phyloP scores from a whole-genome alignment of 1,140 invertebrate species.

The Lamellibrachia luymesi region DNA sequence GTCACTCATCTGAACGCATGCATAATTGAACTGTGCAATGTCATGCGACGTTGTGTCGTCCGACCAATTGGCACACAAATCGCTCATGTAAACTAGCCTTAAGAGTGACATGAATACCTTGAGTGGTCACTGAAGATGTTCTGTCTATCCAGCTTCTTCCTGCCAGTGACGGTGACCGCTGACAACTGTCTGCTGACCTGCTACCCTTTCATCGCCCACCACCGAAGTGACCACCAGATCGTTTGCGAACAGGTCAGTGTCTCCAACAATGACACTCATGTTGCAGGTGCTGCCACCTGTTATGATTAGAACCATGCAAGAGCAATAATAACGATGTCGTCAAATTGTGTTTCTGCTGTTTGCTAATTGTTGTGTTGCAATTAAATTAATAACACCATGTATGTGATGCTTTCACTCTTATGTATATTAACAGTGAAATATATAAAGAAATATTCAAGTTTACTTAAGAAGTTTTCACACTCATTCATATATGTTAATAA shows the following conservation, averaged over 20 bases:
- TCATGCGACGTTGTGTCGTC: too few species aligned
- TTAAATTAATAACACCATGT: not conserved
- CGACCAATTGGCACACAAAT: too few species aligned
- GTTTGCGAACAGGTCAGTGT: conserved; percentile 53
- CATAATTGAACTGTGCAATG: too few species aligned
- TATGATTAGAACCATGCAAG: not conserved
- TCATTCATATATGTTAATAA: not conserved
- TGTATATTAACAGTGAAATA: not conserved
- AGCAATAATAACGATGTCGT: not conserved
- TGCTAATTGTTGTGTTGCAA: not conserved
- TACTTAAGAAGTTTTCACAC: not conserved
- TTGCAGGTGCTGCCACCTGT: not conserved
- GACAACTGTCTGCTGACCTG: conserved; percentile 56
- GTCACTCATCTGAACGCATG: too few species aligned
- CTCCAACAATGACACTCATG: not conserved
- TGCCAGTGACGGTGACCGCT: conserved; percentile 51
- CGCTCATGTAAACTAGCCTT: too few species aligned
- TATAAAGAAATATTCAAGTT: not conserved
- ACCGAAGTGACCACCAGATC: conserved; percentile 54
- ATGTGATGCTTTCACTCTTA: not conserved
- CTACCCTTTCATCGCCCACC: conserved; percentile 53
- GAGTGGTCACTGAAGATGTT: not conserved
- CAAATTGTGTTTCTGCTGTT: not conserved
- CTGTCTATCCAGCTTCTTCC: conserved; percentile 38
- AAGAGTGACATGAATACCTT: too few species aligned